These are phyloP conservation scores for Atethmia centrago DNA, from an alignment of 2,888 invertebrate species.

Conservation along the genomic window DNA sequence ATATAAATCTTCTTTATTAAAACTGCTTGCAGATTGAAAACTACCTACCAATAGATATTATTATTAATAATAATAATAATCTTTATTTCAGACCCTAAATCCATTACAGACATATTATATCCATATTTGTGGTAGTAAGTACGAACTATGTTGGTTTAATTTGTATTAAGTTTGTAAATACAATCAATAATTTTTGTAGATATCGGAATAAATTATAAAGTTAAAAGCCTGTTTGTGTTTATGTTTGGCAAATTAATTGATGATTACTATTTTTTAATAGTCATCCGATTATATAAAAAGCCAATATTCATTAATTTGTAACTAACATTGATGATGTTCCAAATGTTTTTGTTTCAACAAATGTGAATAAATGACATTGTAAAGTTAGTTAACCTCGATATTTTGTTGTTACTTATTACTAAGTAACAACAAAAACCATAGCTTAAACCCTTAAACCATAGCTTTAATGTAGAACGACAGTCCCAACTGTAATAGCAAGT, in stretches of 20 bases:
- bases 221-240: neutral
- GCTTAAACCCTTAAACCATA: constrained; percentile 35
- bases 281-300: neutral
- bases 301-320: neutral
- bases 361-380: neutral
- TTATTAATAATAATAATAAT: neutral
- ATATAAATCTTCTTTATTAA: no score
- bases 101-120: no score
- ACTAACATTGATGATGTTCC: neutral
- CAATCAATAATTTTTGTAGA: neutral
- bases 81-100: neutral
- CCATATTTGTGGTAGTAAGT: neutral
- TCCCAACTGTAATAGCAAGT: constrained; percentile 61
- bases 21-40: neutral
- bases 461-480: constrained; percentile 55
- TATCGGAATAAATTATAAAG: neutral
- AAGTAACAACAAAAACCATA: no score
- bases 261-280: neutral
- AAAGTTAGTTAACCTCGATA: neutral
- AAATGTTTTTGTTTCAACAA: neutral
- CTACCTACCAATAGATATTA: neutral
- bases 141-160: neutral
- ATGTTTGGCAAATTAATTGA: neutral
- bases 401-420: constrained; percentile 11
- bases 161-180: constrained; percentile 34